These are phyloP conservation scores for Leucopternis melanops DNA, from an alignment of 2,113 vertebrate species.

Conservation along the genomic window DNA sequence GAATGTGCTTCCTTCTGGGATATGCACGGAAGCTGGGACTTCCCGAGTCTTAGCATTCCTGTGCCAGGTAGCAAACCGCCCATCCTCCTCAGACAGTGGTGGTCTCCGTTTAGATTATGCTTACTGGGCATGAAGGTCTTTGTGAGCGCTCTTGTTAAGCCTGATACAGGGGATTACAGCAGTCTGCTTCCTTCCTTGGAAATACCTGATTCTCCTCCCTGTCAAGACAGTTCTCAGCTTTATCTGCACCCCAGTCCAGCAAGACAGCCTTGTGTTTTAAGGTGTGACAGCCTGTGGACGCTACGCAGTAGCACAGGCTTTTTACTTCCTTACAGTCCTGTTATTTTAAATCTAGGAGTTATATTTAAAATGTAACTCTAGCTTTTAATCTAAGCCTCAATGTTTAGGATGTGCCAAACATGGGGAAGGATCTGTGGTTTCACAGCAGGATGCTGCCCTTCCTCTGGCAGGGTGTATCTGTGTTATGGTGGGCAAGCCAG, in stretches of 20 bases:
- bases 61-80: not conserved
- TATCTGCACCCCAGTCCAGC: not conserved
- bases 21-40: not conserved
- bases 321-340: not conserved
- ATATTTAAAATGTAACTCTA: constrained; percentile 22
- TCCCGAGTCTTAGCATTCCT: not conserved
- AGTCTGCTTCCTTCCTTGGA: not conserved
- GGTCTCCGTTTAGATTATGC: not conserved
- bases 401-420: constrained; percentile 4
- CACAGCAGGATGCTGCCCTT: constrained; percentile 40
- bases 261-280: not conserved
- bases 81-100: accelerated
- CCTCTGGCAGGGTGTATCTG: constrained; percentile 19
- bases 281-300: not conserved
- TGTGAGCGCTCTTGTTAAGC: not conserved
- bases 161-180: not conserved
- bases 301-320: not conserved
- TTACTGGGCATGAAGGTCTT: not conserved
- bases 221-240: not conserved
- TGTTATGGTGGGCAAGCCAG: not conserved
- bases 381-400: not conserved
- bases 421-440: constrained; percentile 38
- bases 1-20: constrained; percentile 12
- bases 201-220: not conserved
- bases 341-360: not conserved